Percentiles rank a stretch among this genome's conserved stretches.
These are phyloP conservation scores for Andrena flavipes DNA, from an alignment of 2,888 invertebrate genomes.

Conservation along the genomic window DNA sequence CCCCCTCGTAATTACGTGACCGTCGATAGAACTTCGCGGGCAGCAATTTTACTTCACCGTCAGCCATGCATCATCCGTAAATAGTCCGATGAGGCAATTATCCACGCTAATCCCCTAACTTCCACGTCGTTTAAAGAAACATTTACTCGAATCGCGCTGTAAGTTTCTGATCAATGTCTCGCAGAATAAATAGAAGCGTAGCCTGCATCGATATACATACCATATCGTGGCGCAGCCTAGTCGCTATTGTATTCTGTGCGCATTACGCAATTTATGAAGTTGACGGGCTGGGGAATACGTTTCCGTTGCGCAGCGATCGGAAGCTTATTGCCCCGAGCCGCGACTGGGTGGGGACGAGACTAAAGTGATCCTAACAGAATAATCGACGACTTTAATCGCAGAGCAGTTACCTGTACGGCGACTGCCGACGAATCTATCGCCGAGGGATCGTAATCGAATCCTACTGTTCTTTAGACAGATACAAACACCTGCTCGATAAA, in stretches of 20 bases:
- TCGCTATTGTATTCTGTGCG: not conserved
- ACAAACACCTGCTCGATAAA: too few relatives aligned
- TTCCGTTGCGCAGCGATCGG: constrained; percentile 37
- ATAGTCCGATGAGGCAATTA: not conserved
- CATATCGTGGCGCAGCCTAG: not conserved
- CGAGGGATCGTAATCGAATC: not conserved
- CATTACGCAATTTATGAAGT: constrained; percentile 28
- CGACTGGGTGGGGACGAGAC: constrained; percentile 16
- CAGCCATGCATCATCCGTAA: not conserved
- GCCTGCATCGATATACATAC: not conserved
- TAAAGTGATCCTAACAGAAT: constrained; percentile 58
- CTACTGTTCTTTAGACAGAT: too few relatives aligned
- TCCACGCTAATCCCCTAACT: not conserved
- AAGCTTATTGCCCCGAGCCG: constrained; percentile 49
- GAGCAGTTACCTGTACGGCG: constrained; percentile 26
- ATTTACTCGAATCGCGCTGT: not conserved
- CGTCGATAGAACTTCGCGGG: constrained; percentile 3
- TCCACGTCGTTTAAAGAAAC: not conserved
- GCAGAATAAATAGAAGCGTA: not conserved
- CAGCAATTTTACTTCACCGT: not conserved
- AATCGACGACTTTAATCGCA: constrained; percentile 56
- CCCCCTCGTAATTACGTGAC: constrained; percentile 12
- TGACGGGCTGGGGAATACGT: constrained; percentile 20
- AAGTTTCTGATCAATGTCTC: not conserved
- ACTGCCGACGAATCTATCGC: constrained; percentile 35